phyloP scores from a whole-genome alignment of 2,888 invertebrate species.

The Belgica antarctica region DNA sequence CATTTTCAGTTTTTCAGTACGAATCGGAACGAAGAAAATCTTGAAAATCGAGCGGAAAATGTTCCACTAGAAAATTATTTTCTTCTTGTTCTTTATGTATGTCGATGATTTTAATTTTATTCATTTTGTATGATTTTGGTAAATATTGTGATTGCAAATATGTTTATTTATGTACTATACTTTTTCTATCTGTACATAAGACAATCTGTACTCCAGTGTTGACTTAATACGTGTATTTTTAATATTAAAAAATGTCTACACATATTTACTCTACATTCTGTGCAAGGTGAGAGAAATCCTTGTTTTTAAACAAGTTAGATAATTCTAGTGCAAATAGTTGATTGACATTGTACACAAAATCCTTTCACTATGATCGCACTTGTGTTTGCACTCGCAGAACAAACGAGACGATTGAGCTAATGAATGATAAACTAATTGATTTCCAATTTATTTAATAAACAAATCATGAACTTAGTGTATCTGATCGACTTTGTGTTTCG shows the following conservation, averaged over 20 bases:
- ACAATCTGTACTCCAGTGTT: background rate
- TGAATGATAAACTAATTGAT: background rate
- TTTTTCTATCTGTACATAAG: conserved; percentile 9
- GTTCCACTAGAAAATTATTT: background rate
- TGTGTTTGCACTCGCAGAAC: background rate
- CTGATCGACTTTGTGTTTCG: background rate
- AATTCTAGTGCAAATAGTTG: conserved; percentile 37
- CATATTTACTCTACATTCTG: conserved; percentile 40
- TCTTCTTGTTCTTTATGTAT: conserved; percentile 26
- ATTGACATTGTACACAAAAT: conserved; percentile 37
- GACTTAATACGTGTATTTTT: conserved; percentile 31
- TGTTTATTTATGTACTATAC: conserved; percentile 34
- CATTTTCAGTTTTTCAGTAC: background rate
- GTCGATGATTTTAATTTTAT: conserved; percentile 41
- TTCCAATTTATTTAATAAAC: conserved; percentile 22
- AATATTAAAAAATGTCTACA: conserved; percentile 33
- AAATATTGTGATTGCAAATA: conserved; percentile 42
- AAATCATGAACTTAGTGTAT: conserved; percentile 1
- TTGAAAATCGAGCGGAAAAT: background rate
- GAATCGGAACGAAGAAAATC: conserved; percentile 8
- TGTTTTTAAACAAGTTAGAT: conserved; percentile 40
- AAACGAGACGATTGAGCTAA: background rate
- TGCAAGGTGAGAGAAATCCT: conserved; percentile 33
- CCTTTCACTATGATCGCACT: no score
- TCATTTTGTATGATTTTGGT: conserved; percentile 36